Base-by-base conservation (phyloP, 2,113 vertebrate species). In the Platycercus adscitus region DNA sequence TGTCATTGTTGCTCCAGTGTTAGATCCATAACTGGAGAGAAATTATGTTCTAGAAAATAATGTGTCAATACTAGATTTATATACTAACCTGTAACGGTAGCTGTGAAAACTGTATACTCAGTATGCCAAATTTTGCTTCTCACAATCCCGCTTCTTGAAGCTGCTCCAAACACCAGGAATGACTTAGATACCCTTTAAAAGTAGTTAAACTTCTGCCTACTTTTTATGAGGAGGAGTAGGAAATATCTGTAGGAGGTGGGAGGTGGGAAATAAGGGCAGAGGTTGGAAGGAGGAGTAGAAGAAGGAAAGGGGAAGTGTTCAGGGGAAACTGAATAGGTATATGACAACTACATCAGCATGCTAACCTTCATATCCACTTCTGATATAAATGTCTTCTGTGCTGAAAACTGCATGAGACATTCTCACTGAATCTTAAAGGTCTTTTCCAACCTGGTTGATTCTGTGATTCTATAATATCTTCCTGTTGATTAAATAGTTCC, bases 221-320 rank as follows among this genome's bases (percentile, higher is more conserved):
- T 87, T 66, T 92, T 86, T 92, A 64, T 31, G 49, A 90, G 65
- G 66, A 81, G 58, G 24, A 96, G 77, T 10, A 85, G 89, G 53
- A 69, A 89, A 5, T 82, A 52, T 63, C 37, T 21, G 31, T 24
- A 68, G 43, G 58, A 86, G 28, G 11, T 35, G 16, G 14, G 44
- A 44, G 44, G 17, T 86, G 25, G 31, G 13, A 71, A 77, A 15
- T 16, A 76, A 87, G 35, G 55, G 39, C 56, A 68, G 60, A 82
- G 23, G 10, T 26, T 81, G n/a, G n/a, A 86, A 70, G 64, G 26
- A 66, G 26, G 23, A 58, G 9, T 50, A 64, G 43, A 64, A 95
- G 55, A 49, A 86, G 39, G 35, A 88, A 71, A 55, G 35, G 24
- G 31, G 17, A 80, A 88, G 25, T 20, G 0, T 71, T 88, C 25